Evolutionary conservation across 2,113 vertebrate species (phyloP).

Genomic region (Myxocyprinus asiaticus): DNA sequence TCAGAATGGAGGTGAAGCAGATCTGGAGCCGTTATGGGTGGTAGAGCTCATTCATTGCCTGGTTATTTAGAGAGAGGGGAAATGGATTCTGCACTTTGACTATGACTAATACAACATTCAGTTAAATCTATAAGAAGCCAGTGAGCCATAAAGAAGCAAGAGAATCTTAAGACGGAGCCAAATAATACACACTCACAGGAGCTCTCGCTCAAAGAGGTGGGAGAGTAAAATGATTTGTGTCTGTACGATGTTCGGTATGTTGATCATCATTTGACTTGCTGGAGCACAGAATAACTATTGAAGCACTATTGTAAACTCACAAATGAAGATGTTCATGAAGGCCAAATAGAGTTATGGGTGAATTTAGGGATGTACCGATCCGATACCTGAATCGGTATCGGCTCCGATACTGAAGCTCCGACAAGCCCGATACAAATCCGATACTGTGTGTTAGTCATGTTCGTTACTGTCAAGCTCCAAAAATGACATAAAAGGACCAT

Average conservation of each 20-base stretch:
- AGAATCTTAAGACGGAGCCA: slow-evolving; percentile 50
- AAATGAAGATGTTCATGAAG: background rate
- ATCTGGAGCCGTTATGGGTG: slow-evolving; percentile 39
- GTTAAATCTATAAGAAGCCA: slow-evolving; percentile 61
- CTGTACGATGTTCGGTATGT: background rate
- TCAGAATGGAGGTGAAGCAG: background rate
- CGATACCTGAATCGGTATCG: too few relatives aligned
- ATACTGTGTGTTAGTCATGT: too few relatives aligned
- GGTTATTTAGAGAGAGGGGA: slow-evolving; percentile 53
- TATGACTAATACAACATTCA: slow-evolving; percentile 61
- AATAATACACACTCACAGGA: slow-evolving; percentile 37
- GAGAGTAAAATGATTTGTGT: slow-evolving; percentile 30
- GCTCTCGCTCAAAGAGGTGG: slow-evolving; percentile 16
- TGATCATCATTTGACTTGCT: slow-evolving; percentile 17
- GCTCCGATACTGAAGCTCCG: too few relatives aligned
- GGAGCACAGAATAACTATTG: background rate
- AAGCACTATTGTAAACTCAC: background rate
- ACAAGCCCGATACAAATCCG: too few relatives aligned
- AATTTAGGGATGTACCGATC: too few relatives aligned
- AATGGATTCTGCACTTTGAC: slow-evolving; percentile 55
- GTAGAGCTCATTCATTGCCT: slow-evolving; percentile 43
- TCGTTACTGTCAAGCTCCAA: too few relatives aligned
- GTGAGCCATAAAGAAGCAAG: slow-evolving; percentile 55
- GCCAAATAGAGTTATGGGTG: too few relatives aligned
- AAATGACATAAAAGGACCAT: too few relatives aligned